These are phyloP conservation scores for Pituophis catenifer DNA, from an alignment of 2,113 vertebrate genomes.

Conservation along the genomic window DNA sequence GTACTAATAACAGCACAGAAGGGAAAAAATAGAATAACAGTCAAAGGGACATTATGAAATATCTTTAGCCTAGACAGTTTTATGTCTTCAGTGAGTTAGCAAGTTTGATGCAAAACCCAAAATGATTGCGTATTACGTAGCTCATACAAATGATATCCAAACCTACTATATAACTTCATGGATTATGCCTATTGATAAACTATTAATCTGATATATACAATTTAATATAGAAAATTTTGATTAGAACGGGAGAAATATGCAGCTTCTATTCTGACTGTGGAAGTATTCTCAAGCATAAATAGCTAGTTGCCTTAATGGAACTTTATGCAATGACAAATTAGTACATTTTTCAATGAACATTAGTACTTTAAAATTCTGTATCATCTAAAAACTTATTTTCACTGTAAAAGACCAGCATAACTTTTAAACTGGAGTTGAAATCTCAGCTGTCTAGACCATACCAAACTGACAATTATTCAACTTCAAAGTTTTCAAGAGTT, in stretches of 20 bases:
- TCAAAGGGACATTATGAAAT: background rate
- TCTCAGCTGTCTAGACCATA: background rate
- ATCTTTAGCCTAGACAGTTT: background rate
- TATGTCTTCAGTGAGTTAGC: background rate
- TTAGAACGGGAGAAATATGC: background rate
- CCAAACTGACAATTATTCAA: background rate
- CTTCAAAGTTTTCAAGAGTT: background rate
- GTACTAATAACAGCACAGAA: background rate
- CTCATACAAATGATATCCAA: background rate
- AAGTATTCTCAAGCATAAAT: background rate
- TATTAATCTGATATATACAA: background rate
- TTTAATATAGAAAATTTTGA: background rate
- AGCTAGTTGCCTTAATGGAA: background rate
- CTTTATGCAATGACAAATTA: background rate
- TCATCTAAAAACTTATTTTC: background rate
- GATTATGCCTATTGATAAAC: background rate
- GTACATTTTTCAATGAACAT: background rate
- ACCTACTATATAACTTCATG: background rate
- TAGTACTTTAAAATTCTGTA: background rate
- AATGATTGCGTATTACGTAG: background rate
- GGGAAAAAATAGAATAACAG: background rate
- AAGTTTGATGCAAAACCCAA: background rate
- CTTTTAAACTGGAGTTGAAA: background rate
- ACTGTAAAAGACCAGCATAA: background rate
- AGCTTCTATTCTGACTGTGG: no score